Evolutionary conservation across 1,140 invertebrate genomes (phyloP).

Genomic region (Druon quercuslanigerum): DNA sequence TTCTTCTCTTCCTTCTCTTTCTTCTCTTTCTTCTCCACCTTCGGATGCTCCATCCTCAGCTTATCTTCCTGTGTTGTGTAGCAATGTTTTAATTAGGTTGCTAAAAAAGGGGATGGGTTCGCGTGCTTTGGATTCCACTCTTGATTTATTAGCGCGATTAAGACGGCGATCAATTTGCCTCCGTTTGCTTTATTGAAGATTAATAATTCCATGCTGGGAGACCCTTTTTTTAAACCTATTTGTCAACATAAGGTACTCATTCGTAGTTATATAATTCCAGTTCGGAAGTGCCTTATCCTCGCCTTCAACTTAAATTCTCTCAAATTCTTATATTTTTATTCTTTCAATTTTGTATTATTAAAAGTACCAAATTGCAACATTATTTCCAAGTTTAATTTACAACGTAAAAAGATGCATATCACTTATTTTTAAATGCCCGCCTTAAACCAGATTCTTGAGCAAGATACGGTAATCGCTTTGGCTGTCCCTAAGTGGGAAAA

Average conservation of each 20-base stretch:
- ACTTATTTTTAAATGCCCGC: too few relatives aligned
- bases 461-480: too few relatives aligned
- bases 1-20: conserved; percentile 5
- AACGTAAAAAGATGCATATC: too few relatives aligned
- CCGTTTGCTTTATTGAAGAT: conserved; percentile 31
- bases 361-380: too few relatives aligned
- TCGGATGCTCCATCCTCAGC: background rate
- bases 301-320: background rate
- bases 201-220: conserved; percentile 28
- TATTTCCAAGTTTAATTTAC: too few relatives aligned
- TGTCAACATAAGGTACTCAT: conserved; percentile 24
- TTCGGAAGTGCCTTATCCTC: conserved; percentile 18
- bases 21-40: conserved; percentile 16
- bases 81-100: conserved; percentile 49
- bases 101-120: conserved; percentile 30
- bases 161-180: conserved; percentile 28
- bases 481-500: too few relatives aligned
- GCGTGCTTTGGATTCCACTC: conserved; percentile 28
- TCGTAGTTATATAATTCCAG: conserved; percentile 19
- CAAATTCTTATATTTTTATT: background rate
- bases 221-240: conserved; percentile 5
- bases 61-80: conserved; percentile 33
- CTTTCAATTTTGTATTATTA: background rate
- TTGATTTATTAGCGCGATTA: conserved; percentile 26
- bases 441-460: too few relatives aligned